phyloP scores from a whole-genome alignment of 2,888 invertebrate genomes.

The Cerastis leucographa region DNA sequence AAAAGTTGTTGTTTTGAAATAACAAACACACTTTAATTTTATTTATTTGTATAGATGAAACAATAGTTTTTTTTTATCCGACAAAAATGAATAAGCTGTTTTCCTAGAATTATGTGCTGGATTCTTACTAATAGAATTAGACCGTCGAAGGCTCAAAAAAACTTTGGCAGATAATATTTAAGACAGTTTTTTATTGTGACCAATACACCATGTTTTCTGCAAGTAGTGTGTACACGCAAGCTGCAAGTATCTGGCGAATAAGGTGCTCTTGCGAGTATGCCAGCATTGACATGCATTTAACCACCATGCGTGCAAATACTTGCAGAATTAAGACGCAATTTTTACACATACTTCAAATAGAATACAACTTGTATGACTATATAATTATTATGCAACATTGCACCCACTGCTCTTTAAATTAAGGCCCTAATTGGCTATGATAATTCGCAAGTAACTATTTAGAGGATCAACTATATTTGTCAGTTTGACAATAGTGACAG shows the following conservation, averaged over 20 bases:
- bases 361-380: constrained; percentile 21
- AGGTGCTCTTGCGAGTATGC: neutral
- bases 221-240: neutral
- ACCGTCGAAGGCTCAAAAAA: neutral
- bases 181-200: neutral
- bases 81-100: neutral
- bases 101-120: neutral
- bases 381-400: neutral
- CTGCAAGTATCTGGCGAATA: neutral
- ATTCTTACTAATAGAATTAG: neutral
- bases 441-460: constrained; percentile 6
- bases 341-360: neutral
- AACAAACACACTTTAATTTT: too few relatives aligned
- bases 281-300: neutral
- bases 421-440: neutral
- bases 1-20: too few relatives aligned
- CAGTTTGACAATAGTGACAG: neutral
- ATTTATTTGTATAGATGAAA: neutral
- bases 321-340: neutral
- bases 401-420: neutral
- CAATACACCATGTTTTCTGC: neutral
- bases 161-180: neutral
- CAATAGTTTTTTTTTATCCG: neutral
- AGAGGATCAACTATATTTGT: neutral
- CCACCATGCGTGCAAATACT: constrained; percentile 2